These are phyloP conservation scores for Antigone vipio DNA, from an alignment of 2,113 vertebrate genomes.

Conservation along the genomic window DNA sequence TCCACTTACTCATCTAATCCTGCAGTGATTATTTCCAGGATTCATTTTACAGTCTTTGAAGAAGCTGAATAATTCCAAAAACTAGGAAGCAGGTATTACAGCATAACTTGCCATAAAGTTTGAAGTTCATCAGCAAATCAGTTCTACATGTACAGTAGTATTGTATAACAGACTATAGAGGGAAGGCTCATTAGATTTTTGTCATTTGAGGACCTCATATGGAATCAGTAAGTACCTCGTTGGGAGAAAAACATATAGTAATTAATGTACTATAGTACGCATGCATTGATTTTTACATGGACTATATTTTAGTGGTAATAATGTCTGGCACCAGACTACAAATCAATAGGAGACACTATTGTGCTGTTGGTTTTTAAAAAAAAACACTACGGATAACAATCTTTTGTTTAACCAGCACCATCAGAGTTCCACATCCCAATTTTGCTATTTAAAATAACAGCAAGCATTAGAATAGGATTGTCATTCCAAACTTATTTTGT, in stretches of 20 bases:
- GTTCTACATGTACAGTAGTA: neutral
- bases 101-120: neutral
- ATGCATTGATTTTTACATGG: constrained; percentile 55
- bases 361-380: neutral
- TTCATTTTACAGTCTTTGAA: neutral
- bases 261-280: constrained; percentile 41
- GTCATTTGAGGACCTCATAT: neutral
- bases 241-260: constrained; percentile 1
- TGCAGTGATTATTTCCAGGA: neutral
- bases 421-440: neutral
- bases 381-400: neutral
- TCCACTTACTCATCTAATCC: neutral
- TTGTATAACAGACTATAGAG: neutral
- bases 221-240: neutral
- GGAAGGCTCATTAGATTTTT: neutral
- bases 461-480: neutral
- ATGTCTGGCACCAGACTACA: constrained; percentile 43
- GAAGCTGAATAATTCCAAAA: neutral
- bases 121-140: neutral
- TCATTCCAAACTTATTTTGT: neutral
- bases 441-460: neutral
- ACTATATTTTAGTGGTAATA: constrained; percentile 47
- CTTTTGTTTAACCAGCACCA: neutral
- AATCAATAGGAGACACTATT: constrained; percentile 43
- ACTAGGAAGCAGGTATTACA: neutral